Base-by-base conservation (phyloP, 2,888 invertebrate genomes). In the Drosophila colorata region DNA sequence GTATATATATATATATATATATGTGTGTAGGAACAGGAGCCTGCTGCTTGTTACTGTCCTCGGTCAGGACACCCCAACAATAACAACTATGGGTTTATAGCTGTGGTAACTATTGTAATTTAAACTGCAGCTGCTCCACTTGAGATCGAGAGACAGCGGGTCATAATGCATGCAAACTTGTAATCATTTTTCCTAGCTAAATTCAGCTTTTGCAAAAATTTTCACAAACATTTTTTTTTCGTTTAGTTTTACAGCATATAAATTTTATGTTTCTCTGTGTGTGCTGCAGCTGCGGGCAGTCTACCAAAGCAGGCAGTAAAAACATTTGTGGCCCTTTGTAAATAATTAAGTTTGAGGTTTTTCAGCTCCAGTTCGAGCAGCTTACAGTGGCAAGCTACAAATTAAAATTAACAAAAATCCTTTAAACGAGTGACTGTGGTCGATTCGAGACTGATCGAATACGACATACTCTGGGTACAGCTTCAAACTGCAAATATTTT, bases 81-180 rank as follows among this genome's bases (percentile, higher is more conserved):
- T 41, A 47, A 28, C 23, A 67, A 25, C 23, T 13, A 23, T 2
- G 44, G 41, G 49, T 40, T 23, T 43, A 8, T 66, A 20, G 16
- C 25, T 20, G 25, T 9, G 28, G 40, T 67, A 64, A 63, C 33
- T 40, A 48, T 56, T 64, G 69, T 59, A 78, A 75, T 74, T 78
- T 63, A 38, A 69, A 53, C 66, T 69, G 79, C 74, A 69, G 69
- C 61, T 70, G 69, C 49, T 71, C 41, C 60, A 57, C 66, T 66
- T 47, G 41, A 44, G 38, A 44, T 23, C 28, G 61, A 44, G 38
- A 51, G 41, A 47, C 61, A 44, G 48, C 16, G 14, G 31, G 44
- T 14, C 60, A 74, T 88, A 84, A 88, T 87, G 86, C 86, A 85
- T 82, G 87, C 83, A 73, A 80, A 73, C 53, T 70, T 87, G 83